Conservation (phyloP, 2,797 vertebrate species). For the Thamnophis elegans region DNA sequence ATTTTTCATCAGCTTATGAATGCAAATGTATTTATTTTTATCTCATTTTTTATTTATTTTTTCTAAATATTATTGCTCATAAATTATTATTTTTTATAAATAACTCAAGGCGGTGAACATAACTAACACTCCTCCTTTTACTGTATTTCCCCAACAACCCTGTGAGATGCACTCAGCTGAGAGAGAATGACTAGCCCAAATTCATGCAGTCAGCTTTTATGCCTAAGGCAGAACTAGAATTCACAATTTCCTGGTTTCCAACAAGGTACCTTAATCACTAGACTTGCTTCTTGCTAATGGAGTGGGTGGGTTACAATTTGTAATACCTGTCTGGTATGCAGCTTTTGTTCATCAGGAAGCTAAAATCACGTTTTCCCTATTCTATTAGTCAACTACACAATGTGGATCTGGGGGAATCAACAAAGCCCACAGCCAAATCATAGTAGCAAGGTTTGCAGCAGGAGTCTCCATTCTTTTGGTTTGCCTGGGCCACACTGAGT, state of each 20-base stretch:
- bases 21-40: not conserved
- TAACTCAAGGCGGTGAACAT: not conserved
- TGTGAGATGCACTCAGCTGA: not conserved
- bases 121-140: not conserved
- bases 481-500: not conserved
- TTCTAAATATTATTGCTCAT: not conserved
- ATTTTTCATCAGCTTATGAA: not conserved
- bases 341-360: not conserved
- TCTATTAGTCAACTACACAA: not conserved
- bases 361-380: not conserved
- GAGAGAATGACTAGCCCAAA: not conserved
- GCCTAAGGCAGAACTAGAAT: not conserved
- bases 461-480: not conserved
- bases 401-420: not conserved
- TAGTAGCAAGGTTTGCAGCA: not conserved
- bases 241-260: not conserved
- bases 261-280: not conserved
- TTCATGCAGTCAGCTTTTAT: not conserved
- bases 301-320: not conserved
- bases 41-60: not conserved
- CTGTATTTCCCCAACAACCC: not conserved
- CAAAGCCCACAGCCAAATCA: not conserved
- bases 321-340: not conserved
- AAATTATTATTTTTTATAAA: not conserved
- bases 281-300: not conserved